Evolutionary conservation across 1,140 invertebrate genomes (phyloP), one percentile per base, ranked within the genome.

Genomic region (Riptortus pedestris): DNA sequence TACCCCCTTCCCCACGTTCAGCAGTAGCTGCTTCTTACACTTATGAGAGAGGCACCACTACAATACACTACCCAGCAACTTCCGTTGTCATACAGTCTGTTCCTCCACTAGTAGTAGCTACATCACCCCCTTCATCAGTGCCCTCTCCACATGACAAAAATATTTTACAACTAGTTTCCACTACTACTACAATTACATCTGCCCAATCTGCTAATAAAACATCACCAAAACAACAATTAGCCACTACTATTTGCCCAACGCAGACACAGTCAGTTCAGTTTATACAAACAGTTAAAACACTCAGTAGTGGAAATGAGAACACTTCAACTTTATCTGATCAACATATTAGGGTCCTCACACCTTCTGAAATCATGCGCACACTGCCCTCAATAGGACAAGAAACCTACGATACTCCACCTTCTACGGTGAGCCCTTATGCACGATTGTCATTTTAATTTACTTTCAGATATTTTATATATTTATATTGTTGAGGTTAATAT

Each of bases 331-430:
- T 76, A 70, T 74, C 75, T 73, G 86, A 88, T 77, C 84, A 86
- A 75, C 85, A 88, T 77, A 89, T 89, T 77, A 83, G 86, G 76
- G 87, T 88, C 76, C 81, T 90, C 74, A 89, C 87, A 71, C 86
- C 86, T 69, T 88, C 85, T 69, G 87, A 89, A 82, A 89, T 89
- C 74, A 89, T 89, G 86, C 83, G 85, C 79, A 89, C 86, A 73
- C 83, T 88, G 75, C 87, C 87, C 73, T 86, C 85, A 75, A 81
- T 89, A 75, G 78, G 77, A 77, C 83, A 84, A 79, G 83, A 85
- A 78, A 78, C 78, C 74, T 83, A 82, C 77, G 82, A 83, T 74
- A 75, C 79, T 74, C 79, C 78, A 78, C 75, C 76, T 74, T 74
- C 75, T 72, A 78, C 78, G 82, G 81, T 82, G 82, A 82, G 81